Evolutionary conservation across 2,888 invertebrate species (phyloP).

Genomic region (Ischnus inquisitorius): DNA sequence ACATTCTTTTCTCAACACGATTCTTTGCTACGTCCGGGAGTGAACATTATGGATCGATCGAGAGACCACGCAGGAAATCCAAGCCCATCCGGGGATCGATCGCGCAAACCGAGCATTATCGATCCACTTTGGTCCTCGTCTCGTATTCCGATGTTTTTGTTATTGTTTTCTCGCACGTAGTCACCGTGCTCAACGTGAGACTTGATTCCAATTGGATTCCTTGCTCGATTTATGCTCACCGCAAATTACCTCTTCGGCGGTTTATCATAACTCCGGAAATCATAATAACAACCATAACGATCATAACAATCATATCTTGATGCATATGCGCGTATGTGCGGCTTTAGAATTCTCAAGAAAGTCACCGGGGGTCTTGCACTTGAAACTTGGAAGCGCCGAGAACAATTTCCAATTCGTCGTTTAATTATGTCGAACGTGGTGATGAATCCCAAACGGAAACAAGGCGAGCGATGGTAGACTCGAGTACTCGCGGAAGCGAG

Average conservation of each 20-base stretch:
- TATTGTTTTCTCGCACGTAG: slow-evolving; percentile 3
- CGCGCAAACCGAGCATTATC: slow-evolving; percentile 13
- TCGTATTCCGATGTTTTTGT: slow-evolving; percentile 16
- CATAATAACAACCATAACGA: slow-evolving; percentile 14
- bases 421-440: slow-evolving; percentile 63
- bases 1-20: not conserved
- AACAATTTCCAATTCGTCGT: slow-evolving; percentile 64
- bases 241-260: slow-evolving; percentile 47
- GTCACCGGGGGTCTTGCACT: not conserved
- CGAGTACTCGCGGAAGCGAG: slow-evolving; percentile 72
- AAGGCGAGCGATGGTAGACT: slow-evolving; percentile 49
- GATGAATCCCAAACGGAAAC: slow-evolving; percentile 66
- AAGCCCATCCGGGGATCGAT: slow-evolving; percentile 36
- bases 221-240: slow-evolving; percentile 49
- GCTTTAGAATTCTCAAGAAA: slow-evolving; percentile 8
- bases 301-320: not conserved
- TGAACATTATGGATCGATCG: slow-evolving; percentile 40
- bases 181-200: slow-evolving; percentile 42
- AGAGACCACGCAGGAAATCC: slow-evolving; percentile 24
- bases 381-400: not conserved
- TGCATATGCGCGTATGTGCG: slow-evolving; percentile 4
- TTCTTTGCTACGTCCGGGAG: slow-evolving; percentile 9
- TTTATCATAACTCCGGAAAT: slow-evolving; percentile 7
- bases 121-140: slow-evolving; percentile 40
- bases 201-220: slow-evolving; percentile 27